These are phyloP conservation scores for Drosophila rubida DNA, from an alignment of 2,888 invertebrate genomes.

Conservation along the genomic window DNA sequence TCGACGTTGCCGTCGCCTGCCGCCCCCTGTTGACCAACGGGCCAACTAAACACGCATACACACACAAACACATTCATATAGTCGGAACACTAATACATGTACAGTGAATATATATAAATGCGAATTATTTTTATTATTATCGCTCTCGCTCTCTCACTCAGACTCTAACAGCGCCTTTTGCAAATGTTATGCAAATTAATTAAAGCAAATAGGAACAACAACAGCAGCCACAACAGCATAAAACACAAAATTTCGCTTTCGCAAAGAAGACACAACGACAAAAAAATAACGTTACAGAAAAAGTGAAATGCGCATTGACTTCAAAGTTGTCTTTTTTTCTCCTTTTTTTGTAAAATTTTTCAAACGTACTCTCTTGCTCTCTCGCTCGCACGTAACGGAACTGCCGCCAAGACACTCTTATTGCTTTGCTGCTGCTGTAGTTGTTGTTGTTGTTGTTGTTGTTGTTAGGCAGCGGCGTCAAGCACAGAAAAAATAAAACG, in stretches of 20 bases:
- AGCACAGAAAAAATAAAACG: constrained; percentile 58
- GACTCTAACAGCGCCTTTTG: constrained; percentile 33
- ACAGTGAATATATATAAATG: constrained; percentile 23
- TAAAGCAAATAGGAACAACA: constrained; percentile 43
- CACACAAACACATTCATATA: constrained; percentile 17
- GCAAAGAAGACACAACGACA: constrained; percentile 45
- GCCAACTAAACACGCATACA: constrained; percentile 26
- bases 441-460: constrained; percentile 44
- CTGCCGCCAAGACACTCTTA: constrained; percentile 42
- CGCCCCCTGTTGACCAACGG: constrained; percentile 46
- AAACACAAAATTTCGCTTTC: constrained; percentile 69
- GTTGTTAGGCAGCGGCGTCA: constrained; percentile 39
- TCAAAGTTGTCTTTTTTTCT: constrained; percentile 44
- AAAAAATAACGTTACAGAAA: constrained; percentile 48
- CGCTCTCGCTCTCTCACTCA: constrained; percentile 31
- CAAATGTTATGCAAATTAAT: constrained; percentile 74
- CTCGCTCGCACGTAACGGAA: constrained; percentile 67
- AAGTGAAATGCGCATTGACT: constrained; percentile 79
- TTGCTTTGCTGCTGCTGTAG: constrained; percentile 23
- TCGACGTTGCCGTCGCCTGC: constrained; percentile 11
- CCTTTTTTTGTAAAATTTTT: constrained; percentile 58
- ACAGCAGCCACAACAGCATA: constrained; percentile 42
- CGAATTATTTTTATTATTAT: constrained; percentile 51
- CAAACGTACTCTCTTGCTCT: constrained; percentile 62
- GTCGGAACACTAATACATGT: neutral